Evolutionary conservation across 2,113 vertebrate genomes (phyloP).

Genomic region (Gadus macrocephalus): DNA sequence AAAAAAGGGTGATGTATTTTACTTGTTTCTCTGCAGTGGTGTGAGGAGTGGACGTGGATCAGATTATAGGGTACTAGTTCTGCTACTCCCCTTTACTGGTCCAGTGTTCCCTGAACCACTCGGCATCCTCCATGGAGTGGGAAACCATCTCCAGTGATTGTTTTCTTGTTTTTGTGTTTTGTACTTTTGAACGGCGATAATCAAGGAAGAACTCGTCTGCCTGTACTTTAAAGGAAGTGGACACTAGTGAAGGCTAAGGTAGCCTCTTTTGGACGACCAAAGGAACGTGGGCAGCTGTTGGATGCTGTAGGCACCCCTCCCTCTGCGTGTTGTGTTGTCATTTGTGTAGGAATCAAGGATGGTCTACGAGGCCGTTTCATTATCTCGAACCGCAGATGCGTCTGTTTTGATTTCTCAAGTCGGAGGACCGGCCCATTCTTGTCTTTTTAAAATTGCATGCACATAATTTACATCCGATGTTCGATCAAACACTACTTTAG

Average conservation of each 20-base stretch:
- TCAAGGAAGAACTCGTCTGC: conserved; percentile 15
- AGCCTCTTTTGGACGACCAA: conserved; percentile 17
- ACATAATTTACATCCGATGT: conserved; percentile 32
- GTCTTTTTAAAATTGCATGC: conserved; percentile 55
- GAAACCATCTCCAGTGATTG: conserved; percentile 12
- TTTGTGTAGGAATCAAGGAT: conserved; percentile 9
- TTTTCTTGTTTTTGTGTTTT: neutral
- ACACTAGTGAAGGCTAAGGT: neutral
- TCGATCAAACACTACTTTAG: conserved; percentile 32
- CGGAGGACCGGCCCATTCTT: conserved; percentile 52
- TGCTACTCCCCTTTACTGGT: neutral
- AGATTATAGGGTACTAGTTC: neutral
- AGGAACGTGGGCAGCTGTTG: conserved; percentile 18
- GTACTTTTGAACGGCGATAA: conserved; percentile 21
- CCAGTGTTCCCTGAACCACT: conserved; percentile 12
- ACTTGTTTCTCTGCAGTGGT: conserved; percentile 56
- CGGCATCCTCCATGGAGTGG: conserved; percentile 25
- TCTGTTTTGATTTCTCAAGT: conserved; percentile 33
- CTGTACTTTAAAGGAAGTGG: conserved; percentile 26
- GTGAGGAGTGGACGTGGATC: conserved; percentile 38
- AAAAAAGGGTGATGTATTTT: neutral
- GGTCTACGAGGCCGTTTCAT: conserved; percentile 2
- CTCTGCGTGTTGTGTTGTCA: conserved; percentile 10
- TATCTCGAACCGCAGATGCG: conserved; percentile 27
- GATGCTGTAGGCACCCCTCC: conserved; percentile 22